A percentile compares a stretch with the other conserved stretches of the same genome.
phyloP scores from a whole-genome alignment of 2,113 vertebrate species.

The Ginglymostoma cirratum region DNA sequence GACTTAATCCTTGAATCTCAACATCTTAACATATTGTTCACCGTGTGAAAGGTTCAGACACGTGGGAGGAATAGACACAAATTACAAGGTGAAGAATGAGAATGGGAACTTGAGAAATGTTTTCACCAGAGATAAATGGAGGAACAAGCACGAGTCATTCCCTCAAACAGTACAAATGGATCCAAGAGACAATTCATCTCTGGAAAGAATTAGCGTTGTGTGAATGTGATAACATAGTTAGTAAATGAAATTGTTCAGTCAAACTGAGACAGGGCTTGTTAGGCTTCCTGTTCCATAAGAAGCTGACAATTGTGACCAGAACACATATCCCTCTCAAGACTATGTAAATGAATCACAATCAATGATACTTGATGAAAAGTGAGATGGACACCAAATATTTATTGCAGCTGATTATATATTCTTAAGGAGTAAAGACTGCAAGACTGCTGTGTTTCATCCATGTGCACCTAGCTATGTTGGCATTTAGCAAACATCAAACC shows the following conservation, averaged over 20 bases:
- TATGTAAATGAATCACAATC: background rate
- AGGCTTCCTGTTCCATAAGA: background rate
- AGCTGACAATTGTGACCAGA: background rate
- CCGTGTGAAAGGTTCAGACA: background rate
- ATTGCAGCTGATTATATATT: background rate
- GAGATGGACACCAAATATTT: background rate
- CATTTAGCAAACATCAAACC: background rate
- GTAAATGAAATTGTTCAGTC: background rate
- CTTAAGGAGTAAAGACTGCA: background rate
- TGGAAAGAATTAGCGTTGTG: background rate
- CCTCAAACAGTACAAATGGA: background rate
- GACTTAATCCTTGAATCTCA: no score
- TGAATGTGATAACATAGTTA: background rate
- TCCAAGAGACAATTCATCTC: background rate
- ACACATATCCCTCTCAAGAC: background rate
- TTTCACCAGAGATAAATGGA: background rate
- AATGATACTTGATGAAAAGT: background rate
- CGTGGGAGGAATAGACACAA: background rate
- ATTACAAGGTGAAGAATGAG: background rate
- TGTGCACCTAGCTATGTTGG: background rate
- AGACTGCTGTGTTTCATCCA: background rate
- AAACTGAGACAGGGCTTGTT: background rate
- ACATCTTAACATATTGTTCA: background rate
- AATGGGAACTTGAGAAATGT: background rate
- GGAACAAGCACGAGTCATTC: background rate